Percentiles rank a stretch among this genome's conserved stretches.
These are phyloP conservation scores for Natator depressus DNA, from an alignment of 2,113 vertebrate genomes.

Conservation along the genomic window DNA sequence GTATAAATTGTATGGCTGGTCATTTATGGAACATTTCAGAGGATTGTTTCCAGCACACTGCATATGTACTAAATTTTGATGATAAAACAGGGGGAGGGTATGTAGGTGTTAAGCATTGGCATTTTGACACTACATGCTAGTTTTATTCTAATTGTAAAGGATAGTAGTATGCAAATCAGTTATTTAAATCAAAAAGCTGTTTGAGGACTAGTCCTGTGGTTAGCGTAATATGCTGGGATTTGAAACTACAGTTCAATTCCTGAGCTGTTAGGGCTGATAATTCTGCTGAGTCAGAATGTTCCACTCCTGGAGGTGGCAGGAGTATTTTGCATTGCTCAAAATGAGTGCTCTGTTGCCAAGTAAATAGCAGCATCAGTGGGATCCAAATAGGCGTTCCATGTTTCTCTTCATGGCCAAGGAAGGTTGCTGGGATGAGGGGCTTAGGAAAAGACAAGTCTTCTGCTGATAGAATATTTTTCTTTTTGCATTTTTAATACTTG, in stretches of 20 bases:
- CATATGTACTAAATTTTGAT: background rate
- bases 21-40: background rate
- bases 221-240: background rate
- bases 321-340: background rate
- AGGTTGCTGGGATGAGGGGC: background rate
- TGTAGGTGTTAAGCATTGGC: background rate
- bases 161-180: background rate
- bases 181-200: background rate
- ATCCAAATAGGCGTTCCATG: background rate
- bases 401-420: background rate
- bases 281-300: background rate
- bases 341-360: background rate
- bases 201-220: fast-evolving
- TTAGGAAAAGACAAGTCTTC: background rate
- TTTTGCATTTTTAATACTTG: background rate
- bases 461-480: background rate
- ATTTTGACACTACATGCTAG: fast-evolving
- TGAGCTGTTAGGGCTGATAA: background rate
- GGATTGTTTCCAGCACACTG: background rate
- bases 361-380: slow-evolving; percentile 44
- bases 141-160: background rate
- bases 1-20: background rate
- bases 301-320: background rate
- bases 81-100: background rate
- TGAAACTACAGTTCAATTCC: background rate